Conservation (phyloP, 1,140 invertebrate genomes). For the Melitaea cinxia region DNA sequence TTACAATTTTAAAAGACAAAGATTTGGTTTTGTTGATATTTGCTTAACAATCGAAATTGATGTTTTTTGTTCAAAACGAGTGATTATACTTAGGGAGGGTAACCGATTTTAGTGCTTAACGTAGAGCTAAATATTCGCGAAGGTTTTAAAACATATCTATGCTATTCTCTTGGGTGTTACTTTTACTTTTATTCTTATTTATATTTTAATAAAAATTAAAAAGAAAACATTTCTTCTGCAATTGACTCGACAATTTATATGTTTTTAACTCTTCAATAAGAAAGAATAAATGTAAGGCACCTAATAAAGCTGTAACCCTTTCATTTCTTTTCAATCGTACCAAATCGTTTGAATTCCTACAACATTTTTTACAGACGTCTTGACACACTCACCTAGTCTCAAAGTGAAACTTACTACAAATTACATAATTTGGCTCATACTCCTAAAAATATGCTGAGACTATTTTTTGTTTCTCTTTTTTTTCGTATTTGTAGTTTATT, state of each 20-base stretch:
- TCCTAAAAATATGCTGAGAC: slow-evolving; percentile 66
- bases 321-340: slow-evolving; percentile 49
- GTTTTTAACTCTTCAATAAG: background rate
- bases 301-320: slow-evolving; percentile 57
- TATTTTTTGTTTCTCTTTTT: slow-evolving; percentile 46
- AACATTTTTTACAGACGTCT: slow-evolving; percentile 49
- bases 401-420: slow-evolving; percentile 52
- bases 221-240: background rate
- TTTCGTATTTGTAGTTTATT: slow-evolving; percentile 31
- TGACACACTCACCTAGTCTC: slow-evolving; percentile 53
- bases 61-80: background rate
- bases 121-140: slow-evolving; percentile 1
- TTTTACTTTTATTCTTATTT: background rate
- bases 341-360: slow-evolving; percentile 55
- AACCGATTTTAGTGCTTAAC: slow-evolving; percentile 16
- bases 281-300: slow-evolving; percentile 53
- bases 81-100: background rate
- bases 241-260: background rate
- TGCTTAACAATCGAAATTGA: background rate
- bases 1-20: background rate
- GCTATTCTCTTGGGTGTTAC: background rate
- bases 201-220: background rate
- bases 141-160: background rate
- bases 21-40: background rate
- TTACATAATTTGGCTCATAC: slow-evolving; percentile 70